Conservation (phyloP, 2,113 vertebrate genomes). For the Tor tambroides region DNA sequence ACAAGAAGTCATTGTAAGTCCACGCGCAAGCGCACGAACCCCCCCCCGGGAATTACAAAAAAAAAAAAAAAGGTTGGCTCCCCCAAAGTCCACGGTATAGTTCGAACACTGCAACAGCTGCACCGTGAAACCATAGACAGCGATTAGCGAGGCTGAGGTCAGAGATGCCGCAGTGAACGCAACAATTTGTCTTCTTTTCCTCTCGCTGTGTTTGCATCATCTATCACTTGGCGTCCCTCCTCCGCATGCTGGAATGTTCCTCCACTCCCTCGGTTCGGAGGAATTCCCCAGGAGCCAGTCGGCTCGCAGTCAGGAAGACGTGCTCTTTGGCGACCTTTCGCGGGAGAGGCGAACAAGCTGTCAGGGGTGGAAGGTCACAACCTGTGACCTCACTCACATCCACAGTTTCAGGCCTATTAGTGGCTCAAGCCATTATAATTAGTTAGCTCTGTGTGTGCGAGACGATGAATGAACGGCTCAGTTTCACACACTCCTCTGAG, state of each 20-base stretch:
- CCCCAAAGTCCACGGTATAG: no score
- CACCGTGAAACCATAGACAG: conserved; percentile 41
- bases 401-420: conserved; percentile 55
- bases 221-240: conserved; percentile 14
- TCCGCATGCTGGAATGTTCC: conserved; percentile 30
- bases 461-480: conserved; percentile 8
- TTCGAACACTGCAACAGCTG: conserved; percentile 10
- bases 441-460: conserved; percentile 4
- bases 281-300: conserved; percentile 32
- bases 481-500: conserved; percentile 29
- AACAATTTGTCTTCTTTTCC: conserved; percentile 42
- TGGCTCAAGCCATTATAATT: conserved; percentile 22
- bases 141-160: conserved; percentile 31
- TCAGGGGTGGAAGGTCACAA: conserved; percentile 22
- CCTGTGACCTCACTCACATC: conserved; percentile 44
- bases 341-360: conserved; percentile 5
- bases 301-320: background rate
- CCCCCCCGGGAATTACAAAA: no score
- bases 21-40: no score
- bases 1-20: no score
- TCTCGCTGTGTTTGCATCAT: conserved; percentile 26
- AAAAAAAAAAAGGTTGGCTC: no score
- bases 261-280: conserved; percentile 6
- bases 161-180: conserved; percentile 35
- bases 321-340: conserved; percentile 20